Evolutionary conservation across 2,797 vertebrate species (phyloP).

Genomic region (Numenius phaeopus): DNA sequence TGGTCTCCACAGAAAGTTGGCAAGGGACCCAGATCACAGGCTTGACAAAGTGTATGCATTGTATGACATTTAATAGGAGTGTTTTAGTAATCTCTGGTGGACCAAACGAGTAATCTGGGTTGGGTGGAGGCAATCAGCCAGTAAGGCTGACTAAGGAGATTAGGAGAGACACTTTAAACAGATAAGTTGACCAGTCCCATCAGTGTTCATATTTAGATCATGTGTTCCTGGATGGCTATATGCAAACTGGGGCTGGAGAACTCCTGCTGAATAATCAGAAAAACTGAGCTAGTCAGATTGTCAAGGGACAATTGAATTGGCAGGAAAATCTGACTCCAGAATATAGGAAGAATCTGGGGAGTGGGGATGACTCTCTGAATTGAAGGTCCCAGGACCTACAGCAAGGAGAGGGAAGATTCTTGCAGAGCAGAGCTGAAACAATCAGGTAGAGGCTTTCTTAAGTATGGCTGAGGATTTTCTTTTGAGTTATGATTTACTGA

Average conservation of each 20-base stretch:
- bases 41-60: not conserved
- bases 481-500: not conserved
- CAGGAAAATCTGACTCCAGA: not conserved
- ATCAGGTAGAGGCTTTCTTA: not conserved
- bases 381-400: not conserved
- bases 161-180: not conserved
- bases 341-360: not conserved
- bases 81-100: conserved; percentile 20
- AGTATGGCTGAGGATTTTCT: not conserved
- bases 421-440: not conserved
- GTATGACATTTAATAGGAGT: conserved; percentile 19
- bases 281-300: not conserved
- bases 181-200: not conserved
- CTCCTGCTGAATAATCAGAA: not conserved
- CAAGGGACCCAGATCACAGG: not conserved
- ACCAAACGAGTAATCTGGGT: not conserved
- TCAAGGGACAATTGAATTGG: not conserved
- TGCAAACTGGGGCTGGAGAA: not conserved
- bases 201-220: not conserved
- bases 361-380: not conserved
- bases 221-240: not conserved
- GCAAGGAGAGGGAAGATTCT: not conserved
- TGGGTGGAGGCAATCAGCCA: not conserved
- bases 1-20: conserved; percentile 49
- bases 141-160: not conserved